A percentile compares a stretch with the other conserved stretches of the same genome.
phyloP scores from a whole-genome alignment of 2,113 vertebrate genomes.

The Sander lucioperca region DNA sequence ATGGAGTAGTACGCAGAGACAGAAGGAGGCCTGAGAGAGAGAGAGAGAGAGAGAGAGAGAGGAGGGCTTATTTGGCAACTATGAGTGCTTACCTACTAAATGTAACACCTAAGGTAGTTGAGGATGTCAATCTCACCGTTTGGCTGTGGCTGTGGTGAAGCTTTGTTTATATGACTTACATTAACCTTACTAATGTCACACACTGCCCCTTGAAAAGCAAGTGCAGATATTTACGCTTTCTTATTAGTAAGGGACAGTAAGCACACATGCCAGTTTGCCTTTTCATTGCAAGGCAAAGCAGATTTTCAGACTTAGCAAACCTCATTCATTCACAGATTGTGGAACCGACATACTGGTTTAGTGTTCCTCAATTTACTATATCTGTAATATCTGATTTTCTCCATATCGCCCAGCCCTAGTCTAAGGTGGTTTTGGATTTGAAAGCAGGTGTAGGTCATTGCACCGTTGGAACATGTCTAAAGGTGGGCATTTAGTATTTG shows the following conservation, averaged over 20 bases:
- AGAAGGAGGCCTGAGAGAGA: slow-evolving; percentile 33
- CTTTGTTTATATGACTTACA: background rate
- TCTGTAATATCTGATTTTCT: too few relatives aligned
- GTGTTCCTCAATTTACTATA: background rate
- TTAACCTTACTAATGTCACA: background rate
- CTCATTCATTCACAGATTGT: background rate
- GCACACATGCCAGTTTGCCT: background rate
- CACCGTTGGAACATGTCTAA: background rate
- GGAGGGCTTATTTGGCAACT: background rate
- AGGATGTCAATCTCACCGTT: background rate
- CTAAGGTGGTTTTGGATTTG: background rate
- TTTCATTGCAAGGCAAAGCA: background rate
- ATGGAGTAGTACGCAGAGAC: slow-evolving; percentile 48
- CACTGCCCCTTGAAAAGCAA: background rate
- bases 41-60: background rate
- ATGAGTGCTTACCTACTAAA: slow-evolving; percentile 5
- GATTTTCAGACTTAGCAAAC: background rate
- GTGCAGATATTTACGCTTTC: slow-evolving; percentile 2
- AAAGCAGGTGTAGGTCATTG: background rate
- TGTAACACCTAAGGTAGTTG: slow-evolving; percentile 4
- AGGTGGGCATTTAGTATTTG: background rate
- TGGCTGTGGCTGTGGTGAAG: background rate
- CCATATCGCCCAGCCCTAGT: too few relatives aligned
- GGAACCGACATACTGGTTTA: background rate
- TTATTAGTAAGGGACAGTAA: background rate